Base-by-base conservation (phyloP, 2,113 vertebrate species). In the Microtus pennsylvanicus region DNA sequence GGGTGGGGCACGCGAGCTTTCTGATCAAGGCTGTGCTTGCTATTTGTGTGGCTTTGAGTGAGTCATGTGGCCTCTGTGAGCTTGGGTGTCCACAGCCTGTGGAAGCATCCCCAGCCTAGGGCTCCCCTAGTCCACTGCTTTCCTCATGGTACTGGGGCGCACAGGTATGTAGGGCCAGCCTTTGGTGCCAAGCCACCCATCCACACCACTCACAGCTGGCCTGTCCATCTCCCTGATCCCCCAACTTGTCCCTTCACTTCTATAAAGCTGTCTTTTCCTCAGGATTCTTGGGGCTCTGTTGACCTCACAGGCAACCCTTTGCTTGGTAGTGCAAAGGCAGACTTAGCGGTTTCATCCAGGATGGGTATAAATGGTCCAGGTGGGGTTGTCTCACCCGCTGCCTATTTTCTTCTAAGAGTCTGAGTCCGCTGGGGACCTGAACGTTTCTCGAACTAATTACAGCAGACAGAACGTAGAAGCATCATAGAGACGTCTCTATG, bases 61-160 rank as follows among this genome's bases (percentile, higher is more conserved):
- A 94, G 33, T 63, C 28, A 0, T 7, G 12, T 5, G 33, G n/a
- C 21, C 74, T 93, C 42, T 65, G 14, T 35, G 58, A 52, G n/a
- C 52, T 35, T 74, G 30, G 1, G n/a, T 75, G 33, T 87, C 76
- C 87, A 35, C 83, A 67, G 52, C 16, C 3, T 89, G 0, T 50
- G 21, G 8, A 28, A 90, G 45, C 38, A 7, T 89, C 93, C n/a
- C 70, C 9, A 38, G 42, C 10, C 9, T 4, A 3, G 75, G 16
- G 28, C 9, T 91, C 96, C 35, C 0, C 63, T 30, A 42, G 9
- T 33, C 4, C 35, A 45, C 24, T 74, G 86, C 33, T 61, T 42
- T 69, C 17, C 21, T 47, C 12, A 30, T 11, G 5, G 7, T 3
- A 2, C 7, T 7, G 50, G 4, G 63, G 10, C 1, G 13, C 30